phyloP scores from a whole-genome alignment of 2,797 vertebrate species.

The Calcarius lapponicus region DNA sequence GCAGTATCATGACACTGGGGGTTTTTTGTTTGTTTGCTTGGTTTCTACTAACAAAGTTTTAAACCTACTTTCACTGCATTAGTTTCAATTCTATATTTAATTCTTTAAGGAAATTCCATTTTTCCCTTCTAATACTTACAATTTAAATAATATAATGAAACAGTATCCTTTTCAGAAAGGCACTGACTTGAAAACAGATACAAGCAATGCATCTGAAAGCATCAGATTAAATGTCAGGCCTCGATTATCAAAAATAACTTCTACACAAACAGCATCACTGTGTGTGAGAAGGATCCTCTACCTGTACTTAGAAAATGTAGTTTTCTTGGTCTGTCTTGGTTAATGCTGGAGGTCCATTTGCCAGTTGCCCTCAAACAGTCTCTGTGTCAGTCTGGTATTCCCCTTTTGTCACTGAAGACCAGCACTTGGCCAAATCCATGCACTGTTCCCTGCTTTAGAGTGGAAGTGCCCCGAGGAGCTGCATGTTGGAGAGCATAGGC shows the following conservation, averaged over 20 bases:
- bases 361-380: neutral
- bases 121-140: neutral
- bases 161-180: neutral
- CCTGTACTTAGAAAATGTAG: neutral
- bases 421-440: neutral
- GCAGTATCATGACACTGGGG: neutral
- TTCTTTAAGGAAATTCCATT: neutral
- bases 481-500: neutral
- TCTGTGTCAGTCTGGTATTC: neutral
- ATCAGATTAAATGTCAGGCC: neutral
- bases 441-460: neutral
- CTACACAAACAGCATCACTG: neutral
- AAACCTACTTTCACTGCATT: neutral
- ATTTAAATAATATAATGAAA: neutral
- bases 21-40: neutral
- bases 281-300: neutral
- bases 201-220: neutral
- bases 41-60: neutral
- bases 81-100: neutral
- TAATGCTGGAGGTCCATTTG: neutral
- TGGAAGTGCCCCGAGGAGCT: accelerated
- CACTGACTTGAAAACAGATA: neutral
- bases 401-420: neutral
- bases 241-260: neutral
- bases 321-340: neutral